Evolutionary conservation across 1,140 invertebrate species (phyloP), one percentile per base, ranked within the genome.

Genomic region (Papilio machaon): DNA sequence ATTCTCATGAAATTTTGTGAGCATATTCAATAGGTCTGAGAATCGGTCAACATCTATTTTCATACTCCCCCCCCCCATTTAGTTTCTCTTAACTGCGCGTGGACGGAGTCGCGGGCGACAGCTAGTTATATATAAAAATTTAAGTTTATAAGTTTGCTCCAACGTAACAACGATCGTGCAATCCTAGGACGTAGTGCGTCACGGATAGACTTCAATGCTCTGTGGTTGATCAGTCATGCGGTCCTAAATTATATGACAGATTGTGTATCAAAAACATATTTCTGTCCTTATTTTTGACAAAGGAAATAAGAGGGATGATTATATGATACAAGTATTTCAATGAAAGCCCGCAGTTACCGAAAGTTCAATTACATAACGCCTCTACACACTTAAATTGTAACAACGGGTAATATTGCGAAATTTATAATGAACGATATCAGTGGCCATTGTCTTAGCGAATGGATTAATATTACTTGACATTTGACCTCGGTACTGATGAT

Each of bases 391-490:
- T 83, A 78, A 80, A 78, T 80, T 81, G 75, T 73, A 86, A 91
- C 87, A 90, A 89, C 87, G 84, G 80, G 64, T 81, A 82, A 82
- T 79, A 79, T 91, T 91, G 83, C 85, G 81, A 82, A 91, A 92
- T 78, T 80, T 75, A 82, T 87, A 90, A 89, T 91, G 88, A 89
- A 87, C 83, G 88, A 86, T 89, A 90, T 91, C 86, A 85, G 83
- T 19, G 35, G 49, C 82, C 78, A 85, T 90, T 89, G 87, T 90
- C 79, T 87, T 81, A 58, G 64, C 30, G 64, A 78, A 64, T 77
- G 78, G 80, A 91, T 91, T 92, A 85, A 85, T 87, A 89, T 88
- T 88, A 19, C 46, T 76, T 35, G 88, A 82, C 79, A 81, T 80
- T 85, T 77, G 81, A 85, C 87, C 86, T 81, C 81, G 87, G 79